Base-by-base conservation (phyloP, 2,797 vertebrate genomes). In the Setipinna tenuifilis region DNA sequence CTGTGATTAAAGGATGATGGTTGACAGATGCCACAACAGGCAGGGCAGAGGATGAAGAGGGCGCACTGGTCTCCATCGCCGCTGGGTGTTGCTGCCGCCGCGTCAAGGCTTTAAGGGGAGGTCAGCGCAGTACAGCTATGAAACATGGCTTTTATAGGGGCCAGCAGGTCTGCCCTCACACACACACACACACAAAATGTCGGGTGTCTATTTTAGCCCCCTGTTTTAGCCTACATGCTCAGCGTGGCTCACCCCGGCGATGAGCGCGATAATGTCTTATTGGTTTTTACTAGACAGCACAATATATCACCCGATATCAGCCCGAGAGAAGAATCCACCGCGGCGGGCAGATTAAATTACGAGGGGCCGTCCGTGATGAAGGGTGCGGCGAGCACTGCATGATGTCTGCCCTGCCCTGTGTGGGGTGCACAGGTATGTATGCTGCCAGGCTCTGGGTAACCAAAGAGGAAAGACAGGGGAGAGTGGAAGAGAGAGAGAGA, bases 1-100 rank as follows among this genome's bases (percentile, higher is more conserved):
- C 90, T 93, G 90, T 94, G 94, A 94, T 93, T 93, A 94, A 84
- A 91, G 90, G 85, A 88, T 86, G 90, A 89, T 91, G 89, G 88
- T 90, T 92, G 91, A 94, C 90, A 93, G 91, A 65, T 82, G 61
- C 80, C 83, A 54, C 7, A 10, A 41, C 35, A 78, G 31, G 19
- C 71, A 78, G 71, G 71, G 17, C 31, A 44, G 71, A n/a, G 71
- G 71, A 78, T 78, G 35, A 44, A 44, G 71, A 78, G 35, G 71
- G 71, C 5, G 17, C 19, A 21, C 71, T 78, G 71, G 17, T 41
- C 71, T 54, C 71, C 71, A 78, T 78, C 31, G 19, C 71, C 35
- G 2, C 6, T 6, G 71, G 71, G 71, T 44, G 35, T 78, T 14
- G 3, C 16, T 78, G 71, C 71, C 7, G 50, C 50, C 16, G 31